These are phyloP conservation scores for Eutolmus rufibarbis DNA, from an alignment of 2,888 invertebrate species.

Conservation along the genomic window DNA sequence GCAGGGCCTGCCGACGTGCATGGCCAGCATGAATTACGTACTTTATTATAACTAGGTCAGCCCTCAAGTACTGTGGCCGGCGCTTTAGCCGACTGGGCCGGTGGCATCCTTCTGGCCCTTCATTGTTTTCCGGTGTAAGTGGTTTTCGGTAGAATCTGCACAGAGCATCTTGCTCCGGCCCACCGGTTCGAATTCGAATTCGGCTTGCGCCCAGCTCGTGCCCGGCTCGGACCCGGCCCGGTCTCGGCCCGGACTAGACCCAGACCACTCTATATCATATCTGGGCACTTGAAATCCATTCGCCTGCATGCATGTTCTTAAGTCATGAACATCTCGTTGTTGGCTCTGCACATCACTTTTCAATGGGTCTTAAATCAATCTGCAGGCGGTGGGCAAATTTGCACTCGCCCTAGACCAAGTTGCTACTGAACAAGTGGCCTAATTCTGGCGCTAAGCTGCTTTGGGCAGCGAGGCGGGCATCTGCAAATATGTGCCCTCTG, in stretches of 20 bases:
- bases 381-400: constrained; percentile 31
- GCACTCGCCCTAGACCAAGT: background rate
- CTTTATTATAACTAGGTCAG: constrained; percentile 31
- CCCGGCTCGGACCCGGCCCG: too few species aligned
- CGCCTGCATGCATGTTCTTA: constrained; percentile 29
- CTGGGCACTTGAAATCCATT: background rate
- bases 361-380: constrained; percentile 27
- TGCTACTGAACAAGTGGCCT: constrained; percentile 17
- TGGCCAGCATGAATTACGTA: constrained; percentile 15
- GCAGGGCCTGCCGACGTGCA: constrained; percentile 14
- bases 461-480: background rate
- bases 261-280: constrained; percentile 1
- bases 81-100: background rate
- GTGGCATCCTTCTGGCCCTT: background rate
- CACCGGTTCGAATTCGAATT: background rate
- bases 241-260: background rate
- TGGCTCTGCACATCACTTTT: constrained; percentile 10
- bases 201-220: too few species aligned
- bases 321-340: constrained; percentile 20
- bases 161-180: background rate
- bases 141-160: constrained; percentile 9
- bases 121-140: constrained; percentile 27
- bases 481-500: background rate
- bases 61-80: constrained; percentile 1
- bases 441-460: background rate